Evolutionary conservation across 1,140 invertebrate species (phyloP), one percentile per base, ranked within the genome.

Genomic region (Meloidogyne hapla): DNA sequence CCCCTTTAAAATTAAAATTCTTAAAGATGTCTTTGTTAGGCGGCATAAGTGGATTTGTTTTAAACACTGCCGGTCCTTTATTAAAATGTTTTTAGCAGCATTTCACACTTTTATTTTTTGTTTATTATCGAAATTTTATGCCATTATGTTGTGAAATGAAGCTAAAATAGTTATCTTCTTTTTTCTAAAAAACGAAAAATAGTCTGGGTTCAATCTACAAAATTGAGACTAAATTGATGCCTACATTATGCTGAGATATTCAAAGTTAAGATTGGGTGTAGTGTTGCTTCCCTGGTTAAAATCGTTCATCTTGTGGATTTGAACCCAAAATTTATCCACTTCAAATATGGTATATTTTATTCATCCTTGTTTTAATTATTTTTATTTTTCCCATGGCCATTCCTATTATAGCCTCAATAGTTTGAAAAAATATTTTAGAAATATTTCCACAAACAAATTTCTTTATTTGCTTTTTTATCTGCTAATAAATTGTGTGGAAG

Each of bases 11-110:
- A 56, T 5, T 56, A n/a, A 8, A 45, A 18, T 45, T 45, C 18
- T 13, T 56, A n/a, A 21, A 56, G 6, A 4, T 56, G 45, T 48
- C 45, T 56, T 56, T 56, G n/a, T 56, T 56, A n/a, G 48, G n/a
- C 48, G 48, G 48, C 48, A n/a, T 56, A n/a, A 56, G 48, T 56
- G 48, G 18, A 56, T 56, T 56, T 56, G n/a, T 56, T 56, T 15
- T 48, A 56, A 56, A 56, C 48, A 56, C 48, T 56, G 48, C 48
- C 48, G 48, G n/a, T 56, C n/a, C 45, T 56, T 18, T n/a, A n/a
- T n/a, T 56, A 8, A 8, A 56, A 48, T 56, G 33, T 56, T 56
- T 56, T 56, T 56, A 1, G 48, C 6, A n/a, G 2, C 48, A n/a
- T 56, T 56, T 56, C 48, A 56, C 48, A 56, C 1, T 56, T 48